These are phyloP conservation scores for Chaetophractus vellerosus DNA, from an alignment of 2,797 vertebrate genomes.

Conservation along the genomic window DNA sequence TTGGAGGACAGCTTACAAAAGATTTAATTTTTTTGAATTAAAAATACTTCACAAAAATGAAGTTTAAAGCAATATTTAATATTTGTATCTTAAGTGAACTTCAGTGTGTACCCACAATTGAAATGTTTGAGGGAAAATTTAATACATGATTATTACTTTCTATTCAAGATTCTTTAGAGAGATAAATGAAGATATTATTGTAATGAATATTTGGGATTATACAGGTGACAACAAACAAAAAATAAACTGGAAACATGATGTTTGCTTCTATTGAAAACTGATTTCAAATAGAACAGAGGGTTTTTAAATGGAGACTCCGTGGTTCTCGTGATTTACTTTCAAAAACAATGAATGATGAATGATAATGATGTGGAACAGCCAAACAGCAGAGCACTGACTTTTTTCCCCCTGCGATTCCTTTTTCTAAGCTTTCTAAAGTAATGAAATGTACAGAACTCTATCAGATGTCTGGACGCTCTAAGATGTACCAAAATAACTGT, in stretches of 20 bases:
- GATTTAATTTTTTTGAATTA: conserved; percentile 48
- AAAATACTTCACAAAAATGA: not conserved
- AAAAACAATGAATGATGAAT: conserved; percentile 36
- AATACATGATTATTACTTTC: not conserved
- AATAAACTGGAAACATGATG: not conserved
- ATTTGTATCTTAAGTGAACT: not conserved
- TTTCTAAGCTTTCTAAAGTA: conserved; percentile 36
- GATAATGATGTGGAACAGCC: not conserved
- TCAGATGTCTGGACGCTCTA: not conserved
- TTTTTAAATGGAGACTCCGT: not conserved
- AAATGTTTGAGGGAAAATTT: not conserved
- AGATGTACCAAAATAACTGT: not conserved
- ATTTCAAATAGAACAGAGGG: not conserved
- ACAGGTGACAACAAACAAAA: not conserved
- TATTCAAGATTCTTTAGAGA: not conserved
- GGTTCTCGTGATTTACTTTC: not conserved
- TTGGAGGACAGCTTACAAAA: conserved; percentile 69
- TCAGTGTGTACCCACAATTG: not conserved
- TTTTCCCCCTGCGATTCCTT: not conserved
- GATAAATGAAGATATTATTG: not conserved
- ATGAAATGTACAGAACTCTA: not conserved
- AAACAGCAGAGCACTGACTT: not conserved
- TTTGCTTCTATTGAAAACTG: conserved; percentile 20
- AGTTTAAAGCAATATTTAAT: not conserved
- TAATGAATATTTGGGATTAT: not conserved